phyloP scores from a whole-genome alignment of 2,797 vertebrate genomes.

The Catharus ustulatus region DNA sequence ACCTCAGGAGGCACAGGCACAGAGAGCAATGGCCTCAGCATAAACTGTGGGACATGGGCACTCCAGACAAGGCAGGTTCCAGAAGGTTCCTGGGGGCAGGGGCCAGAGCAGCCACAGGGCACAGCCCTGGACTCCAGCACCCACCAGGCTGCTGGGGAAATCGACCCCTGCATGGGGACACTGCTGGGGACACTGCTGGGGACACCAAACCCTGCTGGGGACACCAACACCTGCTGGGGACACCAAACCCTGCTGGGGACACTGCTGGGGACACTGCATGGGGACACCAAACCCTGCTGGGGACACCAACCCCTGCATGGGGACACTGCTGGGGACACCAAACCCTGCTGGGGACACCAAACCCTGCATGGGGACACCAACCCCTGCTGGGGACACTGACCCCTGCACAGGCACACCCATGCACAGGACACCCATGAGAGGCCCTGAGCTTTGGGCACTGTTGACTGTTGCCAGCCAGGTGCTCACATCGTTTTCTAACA shows the following conservation, averaged over 20 bases:
- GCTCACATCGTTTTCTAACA: neutral
- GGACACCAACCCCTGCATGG: too few relatives aligned
- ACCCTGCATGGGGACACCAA: too few relatives aligned
- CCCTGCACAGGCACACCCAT: rapidly evolving
- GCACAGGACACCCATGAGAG: rapidly evolving
- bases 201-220: too few relatives aligned
- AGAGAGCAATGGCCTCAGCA: neutral
- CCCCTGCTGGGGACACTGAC: too few relatives aligned
- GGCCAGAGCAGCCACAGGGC: neutral
- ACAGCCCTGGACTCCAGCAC: neutral
- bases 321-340: too few relatives aligned
- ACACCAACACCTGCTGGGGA: too few relatives aligned
- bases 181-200: neutral
- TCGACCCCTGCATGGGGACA: too few relatives aligned
- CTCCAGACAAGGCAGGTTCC: neutral
- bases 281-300: too few relatives aligned
- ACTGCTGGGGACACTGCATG: neutral
- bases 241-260: too few relatives aligned
- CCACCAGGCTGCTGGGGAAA: neutral
- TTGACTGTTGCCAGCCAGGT: neutral
- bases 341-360: too few relatives aligned
- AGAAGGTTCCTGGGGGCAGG: neutral
- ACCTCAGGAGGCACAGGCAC: neutral
- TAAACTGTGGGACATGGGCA: rapidly evolving
- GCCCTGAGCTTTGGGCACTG: neutral